These are phyloP conservation scores for Ctenodactylus gundi DNA, from an alignment of 2,113 vertebrate species.

Conservation along the genomic window DNA sequence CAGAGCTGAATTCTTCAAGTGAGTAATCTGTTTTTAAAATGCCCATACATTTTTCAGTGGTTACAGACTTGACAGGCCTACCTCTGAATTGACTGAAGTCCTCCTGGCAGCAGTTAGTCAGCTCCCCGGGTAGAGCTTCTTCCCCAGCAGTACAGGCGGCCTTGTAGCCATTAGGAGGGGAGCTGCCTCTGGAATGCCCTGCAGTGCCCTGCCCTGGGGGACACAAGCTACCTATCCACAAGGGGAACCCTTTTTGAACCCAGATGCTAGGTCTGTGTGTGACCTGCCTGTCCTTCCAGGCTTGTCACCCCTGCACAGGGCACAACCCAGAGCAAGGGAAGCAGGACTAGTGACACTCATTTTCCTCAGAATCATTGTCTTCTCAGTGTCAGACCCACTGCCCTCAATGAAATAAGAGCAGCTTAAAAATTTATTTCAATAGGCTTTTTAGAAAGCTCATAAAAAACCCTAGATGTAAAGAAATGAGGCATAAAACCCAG, in stretches of 20 bases:
- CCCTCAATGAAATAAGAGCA: not conserved
- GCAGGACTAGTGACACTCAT: not conserved
- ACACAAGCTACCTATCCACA: not conserved
- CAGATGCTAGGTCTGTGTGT: not conserved
- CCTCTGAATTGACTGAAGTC: conserved; percentile 55
- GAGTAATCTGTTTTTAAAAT: conserved; percentile 64
- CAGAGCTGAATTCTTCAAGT: conserved; percentile 52
- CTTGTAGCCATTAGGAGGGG: not conserved
- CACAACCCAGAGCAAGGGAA: not conserved
- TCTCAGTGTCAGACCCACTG: not conserved
- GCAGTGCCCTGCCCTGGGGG: not conserved
- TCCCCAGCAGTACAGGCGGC: not conserved
- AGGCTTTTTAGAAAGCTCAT: conserved; percentile 58
- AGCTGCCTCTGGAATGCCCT: not conserved
- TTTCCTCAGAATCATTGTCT: not conserved
- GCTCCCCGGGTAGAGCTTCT: conserved; percentile 1
- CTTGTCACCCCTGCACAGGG: not conserved
- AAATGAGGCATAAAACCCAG: conserved; percentile 65
- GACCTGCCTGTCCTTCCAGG: not conserved
- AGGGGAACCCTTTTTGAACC: not conserved
- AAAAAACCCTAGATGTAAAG: conserved; percentile 52
- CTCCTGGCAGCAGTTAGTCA: conserved; percentile 49
- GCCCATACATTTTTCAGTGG: conserved; percentile 24
- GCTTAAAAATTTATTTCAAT: conserved; percentile 50
- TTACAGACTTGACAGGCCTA: conserved; percentile 57